phyloP scores from a whole-genome alignment of 2,888 invertebrate species.

The Melieria omissa region DNA sequence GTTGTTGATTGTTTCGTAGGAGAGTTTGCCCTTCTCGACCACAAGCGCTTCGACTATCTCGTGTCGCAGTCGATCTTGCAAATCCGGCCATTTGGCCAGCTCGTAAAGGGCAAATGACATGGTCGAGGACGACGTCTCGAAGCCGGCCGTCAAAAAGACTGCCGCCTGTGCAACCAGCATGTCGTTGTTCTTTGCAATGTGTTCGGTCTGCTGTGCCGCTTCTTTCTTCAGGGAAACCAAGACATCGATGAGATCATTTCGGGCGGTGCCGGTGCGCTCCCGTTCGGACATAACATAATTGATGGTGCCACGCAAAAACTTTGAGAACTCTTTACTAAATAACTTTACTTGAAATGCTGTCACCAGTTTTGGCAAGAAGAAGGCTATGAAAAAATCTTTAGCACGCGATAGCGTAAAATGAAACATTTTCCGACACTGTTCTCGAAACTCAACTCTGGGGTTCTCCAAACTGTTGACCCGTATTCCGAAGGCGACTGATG shows the following conservation, averaged over 20 bases:
- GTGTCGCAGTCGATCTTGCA: slow-evolving; percentile 64
- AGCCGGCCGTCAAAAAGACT: slow-evolving; percentile 63
- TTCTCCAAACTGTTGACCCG: slow-evolving; percentile 59
- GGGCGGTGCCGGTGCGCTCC: slow-evolving; percentile 58
- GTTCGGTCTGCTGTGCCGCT: slow-evolving; percentile 42
- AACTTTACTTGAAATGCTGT: slow-evolving; percentile 53
- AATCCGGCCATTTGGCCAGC: slow-evolving; percentile 62
- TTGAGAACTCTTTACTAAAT: slow-evolving; percentile 53
- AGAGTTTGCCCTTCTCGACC: slow-evolving; percentile 60
- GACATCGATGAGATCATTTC: slow-evolving; percentile 69
- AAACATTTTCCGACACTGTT: slow-evolving; percentile 53
- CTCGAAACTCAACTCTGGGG: slow-evolving; percentile 59
- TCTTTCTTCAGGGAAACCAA: slow-evolving; percentile 66
- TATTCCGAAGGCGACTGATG: slow-evolving; percentile 61
- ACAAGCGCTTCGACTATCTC: slow-evolving; percentile 65
- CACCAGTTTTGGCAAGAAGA: slow-evolving; percentile 61
- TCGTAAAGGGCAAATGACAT: slow-evolving; percentile 66
- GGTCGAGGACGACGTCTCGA: slow-evolving; percentile 65
- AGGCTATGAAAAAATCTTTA: slow-evolving; percentile 55
- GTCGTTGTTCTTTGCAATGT: slow-evolving; percentile 50
- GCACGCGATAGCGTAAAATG: slow-evolving; percentile 49
- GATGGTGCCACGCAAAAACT: slow-evolving; percentile 65
- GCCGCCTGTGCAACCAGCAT: slow-evolving; percentile 62
- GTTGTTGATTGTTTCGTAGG: slow-evolving; percentile 65
- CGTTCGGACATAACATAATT: slow-evolving; percentile 65